Conservation (phyloP, 2,888 invertebrate genomes). For the Loripinus fragilis region DNA sequence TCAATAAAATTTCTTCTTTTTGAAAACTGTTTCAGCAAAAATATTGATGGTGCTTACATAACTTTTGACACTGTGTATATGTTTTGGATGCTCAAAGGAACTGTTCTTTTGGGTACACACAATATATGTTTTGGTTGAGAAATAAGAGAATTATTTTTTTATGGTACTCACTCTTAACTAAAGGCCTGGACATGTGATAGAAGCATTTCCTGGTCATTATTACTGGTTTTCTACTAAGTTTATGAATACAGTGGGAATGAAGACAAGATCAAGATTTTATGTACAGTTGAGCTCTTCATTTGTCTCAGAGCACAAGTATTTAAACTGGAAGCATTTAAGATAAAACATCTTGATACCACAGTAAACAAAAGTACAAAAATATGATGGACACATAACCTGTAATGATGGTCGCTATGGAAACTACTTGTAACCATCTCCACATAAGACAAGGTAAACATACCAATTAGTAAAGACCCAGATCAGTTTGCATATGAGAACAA, state of each 20-base stretch:
- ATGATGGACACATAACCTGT: slow-evolving; percentile 39
- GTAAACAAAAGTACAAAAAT: slow-evolving; percentile 46
- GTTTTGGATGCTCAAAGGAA: too few relatives aligned
- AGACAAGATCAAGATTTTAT: neutral
- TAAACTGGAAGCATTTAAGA: slow-evolving; percentile 38
- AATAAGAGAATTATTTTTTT: neutral
- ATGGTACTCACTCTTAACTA: too few relatives aligned
- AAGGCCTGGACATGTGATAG: too few relatives aligned
- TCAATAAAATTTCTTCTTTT: too few relatives aligned
- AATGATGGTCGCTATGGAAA: slow-evolving; percentile 14
- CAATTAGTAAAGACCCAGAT: too few relatives aligned
- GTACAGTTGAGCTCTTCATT: slow-evolving; percentile 17
- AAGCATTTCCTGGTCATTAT: neutral
- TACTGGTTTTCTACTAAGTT: too few relatives aligned
- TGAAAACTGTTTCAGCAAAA: too few relatives aligned
- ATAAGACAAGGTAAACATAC: too few relatives aligned
- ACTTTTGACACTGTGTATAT: too few relatives aligned
- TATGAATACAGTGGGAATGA: neutral
- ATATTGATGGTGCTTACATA: too few relatives aligned
- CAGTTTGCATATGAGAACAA: too few relatives aligned
- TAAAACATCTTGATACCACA: slow-evolving; percentile 50
- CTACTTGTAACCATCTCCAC: neutral
- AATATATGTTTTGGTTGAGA: neutral
- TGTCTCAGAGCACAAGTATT: slow-evolving; percentile 16
- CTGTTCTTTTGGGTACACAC: neutral